These are phyloP conservation scores for Mellilla xanthometata DNA, from an alignment of 2,888 invertebrate genomes.

Conservation along the genomic window DNA sequence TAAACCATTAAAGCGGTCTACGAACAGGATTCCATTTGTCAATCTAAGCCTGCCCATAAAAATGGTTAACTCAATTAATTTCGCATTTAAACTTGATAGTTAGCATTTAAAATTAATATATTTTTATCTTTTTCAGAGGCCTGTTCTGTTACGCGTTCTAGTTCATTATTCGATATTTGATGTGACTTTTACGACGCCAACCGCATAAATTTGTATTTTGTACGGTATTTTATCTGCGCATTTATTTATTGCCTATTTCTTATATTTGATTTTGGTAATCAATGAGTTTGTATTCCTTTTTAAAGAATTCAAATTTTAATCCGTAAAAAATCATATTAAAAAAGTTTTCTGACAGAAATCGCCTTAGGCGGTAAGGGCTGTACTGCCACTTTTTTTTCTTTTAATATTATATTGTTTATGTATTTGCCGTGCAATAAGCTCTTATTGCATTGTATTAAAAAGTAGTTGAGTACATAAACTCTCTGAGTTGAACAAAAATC, in stretches of 20 bases:
- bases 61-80: constrained; percentile 45
- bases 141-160: constrained; percentile 16
- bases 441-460: too few species aligned
- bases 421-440: too few species aligned
- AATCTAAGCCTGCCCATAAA: constrained; percentile 28
- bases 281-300: constrained; percentile 28
- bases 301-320: too few species aligned
- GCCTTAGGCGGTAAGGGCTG: too few species aligned
- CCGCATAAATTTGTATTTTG: not conserved
- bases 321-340: too few species aligned
- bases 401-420: too few species aligned
- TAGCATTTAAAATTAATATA: constrained; percentile 44
- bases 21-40: constrained; percentile 14
- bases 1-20: constrained; percentile 12
- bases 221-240: not conserved
- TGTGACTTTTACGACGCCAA: constrained; percentile 29
- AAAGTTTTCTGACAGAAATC: too few species aligned
- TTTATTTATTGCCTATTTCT: too few species aligned
- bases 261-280: too few species aligned
- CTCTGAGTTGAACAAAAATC: too few species aligned
- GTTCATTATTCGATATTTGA: constrained; percentile 33
- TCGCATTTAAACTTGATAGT: constrained; percentile 38
- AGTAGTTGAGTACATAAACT: too few species aligned
- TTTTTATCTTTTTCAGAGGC: constrained; percentile 43
- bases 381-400: too few species aligned